Conservation (phyloP, 2,797 vertebrate species). For the Hoplostethus mediterraneus region DNA sequence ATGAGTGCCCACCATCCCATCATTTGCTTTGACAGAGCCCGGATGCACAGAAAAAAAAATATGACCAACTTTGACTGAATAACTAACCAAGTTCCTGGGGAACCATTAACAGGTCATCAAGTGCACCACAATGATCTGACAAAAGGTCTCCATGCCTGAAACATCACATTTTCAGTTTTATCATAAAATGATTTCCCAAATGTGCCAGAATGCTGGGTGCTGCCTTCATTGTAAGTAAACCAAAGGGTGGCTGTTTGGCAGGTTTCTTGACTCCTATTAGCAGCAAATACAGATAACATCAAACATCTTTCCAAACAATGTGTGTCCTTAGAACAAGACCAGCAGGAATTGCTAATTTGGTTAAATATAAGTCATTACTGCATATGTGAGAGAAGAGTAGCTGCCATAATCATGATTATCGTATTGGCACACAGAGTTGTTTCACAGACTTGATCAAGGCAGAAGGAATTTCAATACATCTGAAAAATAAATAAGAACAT, state of each 20-base stretch:
- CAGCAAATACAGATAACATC: conserved; percentile 32
- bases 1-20: background rate
- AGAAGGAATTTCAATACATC: conserved; percentile 15
- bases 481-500: conserved; percentile 41
- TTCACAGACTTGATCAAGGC: conserved; percentile 53
- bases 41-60: background rate
- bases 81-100: background rate
- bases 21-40: background rate
- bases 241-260: conserved; percentile 4
- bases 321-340: background rate
- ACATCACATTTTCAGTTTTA: background rate
- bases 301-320: conserved; percentile 2
- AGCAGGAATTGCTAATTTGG: conserved; percentile 11
- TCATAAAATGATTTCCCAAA: background rate
- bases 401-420: conserved; percentile 48
- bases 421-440: conserved; percentile 55
- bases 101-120: background rate
- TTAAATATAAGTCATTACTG: conserved; percentile 54
- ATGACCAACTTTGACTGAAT: no score
- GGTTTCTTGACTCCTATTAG: conserved; percentile 26
- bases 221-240: conserved; percentile 18
- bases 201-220: background rate
- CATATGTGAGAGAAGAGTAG: conserved; percentile 37
- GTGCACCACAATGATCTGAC: background rate
- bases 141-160: conserved; percentile 1